Conservation (phyloP, 2,797 vertebrate genomes). For the Eptatretus atami region DNA sequence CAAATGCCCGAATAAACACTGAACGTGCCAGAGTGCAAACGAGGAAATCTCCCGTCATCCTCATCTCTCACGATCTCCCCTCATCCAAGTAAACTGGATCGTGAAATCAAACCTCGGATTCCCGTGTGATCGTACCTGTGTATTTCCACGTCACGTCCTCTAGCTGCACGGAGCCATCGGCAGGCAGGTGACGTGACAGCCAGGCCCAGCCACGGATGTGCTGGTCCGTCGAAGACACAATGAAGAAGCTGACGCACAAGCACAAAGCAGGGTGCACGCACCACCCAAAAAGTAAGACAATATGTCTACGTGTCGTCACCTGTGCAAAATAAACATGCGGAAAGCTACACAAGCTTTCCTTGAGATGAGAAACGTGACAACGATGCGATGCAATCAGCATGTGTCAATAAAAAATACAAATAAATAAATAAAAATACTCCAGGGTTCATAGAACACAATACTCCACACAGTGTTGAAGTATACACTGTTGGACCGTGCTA, state of each 20-base stretch:
- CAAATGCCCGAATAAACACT: background rate
- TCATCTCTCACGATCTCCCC: background rate
- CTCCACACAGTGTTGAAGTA: too few relatives aligned
- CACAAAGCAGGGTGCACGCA: background rate
- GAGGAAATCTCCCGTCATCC: background rate
- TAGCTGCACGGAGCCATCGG: conserved; percentile 36
- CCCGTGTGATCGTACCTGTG: conserved; percentile 26
- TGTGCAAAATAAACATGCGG: conserved; percentile 9
- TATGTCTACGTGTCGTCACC: background rate
- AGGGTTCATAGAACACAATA: too few relatives aligned
- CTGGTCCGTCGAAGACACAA: conserved; percentile 86
- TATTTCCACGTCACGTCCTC: conserved; percentile 97
- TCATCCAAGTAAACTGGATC: background rate
- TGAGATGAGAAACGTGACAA: too few relatives aligned
- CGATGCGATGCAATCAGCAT: too few relatives aligned
- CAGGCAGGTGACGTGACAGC: conserved; percentile 59
- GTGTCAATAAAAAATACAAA: too few relatives aligned
- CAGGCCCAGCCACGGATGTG: conserved; percentile 93
- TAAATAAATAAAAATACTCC: too few relatives aligned
- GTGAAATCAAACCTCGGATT: background rate
- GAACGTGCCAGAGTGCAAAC: background rate
- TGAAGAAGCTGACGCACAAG: conserved; percentile 37
- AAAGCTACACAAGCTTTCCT: conserved; percentile 8
- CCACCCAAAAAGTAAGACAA: background rate
- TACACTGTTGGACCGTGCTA: too few relatives aligned